phyloP scores from a whole-genome alignment of 2,888 invertebrate genomes.

The Gibbula magus region DNA sequence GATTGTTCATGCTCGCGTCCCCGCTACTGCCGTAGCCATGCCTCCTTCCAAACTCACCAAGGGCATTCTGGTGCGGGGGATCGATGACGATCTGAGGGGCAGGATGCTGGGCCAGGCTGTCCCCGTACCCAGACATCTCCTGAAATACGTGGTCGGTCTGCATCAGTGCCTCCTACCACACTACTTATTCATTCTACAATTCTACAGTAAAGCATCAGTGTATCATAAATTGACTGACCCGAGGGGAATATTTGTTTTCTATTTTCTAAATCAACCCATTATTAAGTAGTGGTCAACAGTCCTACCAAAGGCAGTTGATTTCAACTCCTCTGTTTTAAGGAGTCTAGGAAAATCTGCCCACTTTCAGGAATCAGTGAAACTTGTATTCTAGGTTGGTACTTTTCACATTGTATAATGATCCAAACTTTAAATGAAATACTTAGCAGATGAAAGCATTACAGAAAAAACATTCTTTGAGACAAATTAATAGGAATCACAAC shows the following conservation, averaged over 20 bases:
- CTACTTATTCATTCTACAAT: neutral
- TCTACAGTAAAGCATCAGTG: neutral
- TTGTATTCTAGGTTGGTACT: too few species aligned
- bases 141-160: neutral
- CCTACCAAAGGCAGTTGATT: too few species aligned
- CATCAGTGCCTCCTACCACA: neutral
- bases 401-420: too few species aligned
- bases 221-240: neutral
- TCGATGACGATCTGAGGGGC: slow-evolving; percentile 62
- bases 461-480: too few species aligned
- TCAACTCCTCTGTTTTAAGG: too few species aligned
- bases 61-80: slow-evolving; percentile 47
- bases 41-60: slow-evolving; percentile 18
- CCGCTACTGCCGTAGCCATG: slow-evolving; percentile 8
- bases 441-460: too few species aligned
- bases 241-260: neutral
- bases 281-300: too few species aligned
- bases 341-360: too few species aligned
- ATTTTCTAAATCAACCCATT: neutral
- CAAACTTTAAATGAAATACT: too few species aligned
- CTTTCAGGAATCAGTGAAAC: too few species aligned
- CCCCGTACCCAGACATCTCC: slow-evolving; percentile 44
- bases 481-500: neutral
- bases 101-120: slow-evolving; percentile 28
- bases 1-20: slow-evolving; percentile 19